Evolutionary conservation across 2,888 invertebrate genomes (phyloP).

Genomic region (Cosmopolites sordidus): DNA sequence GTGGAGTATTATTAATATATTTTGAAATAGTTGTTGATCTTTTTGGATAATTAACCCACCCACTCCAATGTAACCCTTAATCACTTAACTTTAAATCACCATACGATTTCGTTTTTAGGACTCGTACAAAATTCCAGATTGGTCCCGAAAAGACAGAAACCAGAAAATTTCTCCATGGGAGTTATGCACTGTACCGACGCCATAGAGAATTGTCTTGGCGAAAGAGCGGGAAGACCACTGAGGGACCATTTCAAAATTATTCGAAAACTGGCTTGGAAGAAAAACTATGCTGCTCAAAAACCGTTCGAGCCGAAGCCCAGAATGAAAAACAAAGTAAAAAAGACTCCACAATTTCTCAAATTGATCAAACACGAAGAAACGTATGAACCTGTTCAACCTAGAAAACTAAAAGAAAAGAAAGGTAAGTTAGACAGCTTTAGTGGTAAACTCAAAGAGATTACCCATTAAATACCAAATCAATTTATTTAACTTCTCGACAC

Average conservation of each 20-base stretch:
- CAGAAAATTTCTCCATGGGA: conserved; percentile 45
- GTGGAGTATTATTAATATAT: no score
- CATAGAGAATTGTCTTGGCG: conserved; percentile 45
- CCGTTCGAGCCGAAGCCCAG: conserved; percentile 37
- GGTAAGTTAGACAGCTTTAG: no score
- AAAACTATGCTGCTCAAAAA: conserved; percentile 37
- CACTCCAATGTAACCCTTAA: no score
- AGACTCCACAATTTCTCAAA: conserved; percentile 21
- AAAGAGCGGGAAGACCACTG: conserved; percentile 43
- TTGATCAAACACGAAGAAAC: conserved; percentile 18
- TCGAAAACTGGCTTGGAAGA: conserved; percentile 45
- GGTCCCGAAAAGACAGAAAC: conserved; percentile 41
- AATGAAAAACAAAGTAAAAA: conserved; percentile 34
- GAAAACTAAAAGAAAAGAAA: conserved; percentile 9
- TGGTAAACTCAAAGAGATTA: no score
- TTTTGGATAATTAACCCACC: no score
- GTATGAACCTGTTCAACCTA: conserved; percentile 19
- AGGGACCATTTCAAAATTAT: conserved; percentile 46
- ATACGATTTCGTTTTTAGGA: no score
- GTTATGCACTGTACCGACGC: conserved; percentile 46
- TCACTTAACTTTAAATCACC: no score
- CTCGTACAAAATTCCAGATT: conserved; percentile 40
- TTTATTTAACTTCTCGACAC: no score
- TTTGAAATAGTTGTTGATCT: no score
- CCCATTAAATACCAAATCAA: conserved; percentile 1